Evolutionary conservation across 2,797 vertebrate genomes (phyloP), one percentile per base, ranked within the genome.

Genomic region (Chelon auratus): DNA sequence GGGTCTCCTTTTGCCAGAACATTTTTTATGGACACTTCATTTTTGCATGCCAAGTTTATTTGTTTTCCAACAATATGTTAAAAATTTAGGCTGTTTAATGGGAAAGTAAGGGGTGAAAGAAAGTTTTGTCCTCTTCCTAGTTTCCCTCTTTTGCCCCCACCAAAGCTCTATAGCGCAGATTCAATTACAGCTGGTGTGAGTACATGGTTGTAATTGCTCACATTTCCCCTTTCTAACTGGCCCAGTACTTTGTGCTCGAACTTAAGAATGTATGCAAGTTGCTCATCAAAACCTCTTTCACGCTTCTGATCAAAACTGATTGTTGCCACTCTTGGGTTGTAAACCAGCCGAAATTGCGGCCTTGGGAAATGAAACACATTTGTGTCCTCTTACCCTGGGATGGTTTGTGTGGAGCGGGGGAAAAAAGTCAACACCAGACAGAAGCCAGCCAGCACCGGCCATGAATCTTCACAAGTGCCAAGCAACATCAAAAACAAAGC

Each of bases 221-320:
- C 62, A 62, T 84, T 82, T 84, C 62, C 71, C 48, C 62, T 17
- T 18, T 9, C 36, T 51, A 55, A 61, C 66, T 65, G 69, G 36
- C 62, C 63, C 68, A 82, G 72, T 51, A 57, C 70, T 78, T 33
- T 81, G 58, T 76, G 51, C 74, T 85, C 65, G 63, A 76, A 79
- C 72, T 75, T 69, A 65, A 69, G 67, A 80, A 72, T 64, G 50
- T 75, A 56, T 18, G 42, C 63, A 77, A 77, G 86, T 68, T 70
- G 67, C 71, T 90, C 83, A 87, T 90, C 80, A 81, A 75, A 89
- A 84, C 75, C 58, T 71, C 76, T 56, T 86, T 82, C 75, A 85
- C 74, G 62, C 80, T 82, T 84, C 77, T 84, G 80, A 87, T 90
- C 79, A 71, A 80, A 84, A 81, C 62, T 80, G 68, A 80, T 80